Conservation (phyloP, 2,113 vertebrate species). For the Clinocottus analis region DNA sequence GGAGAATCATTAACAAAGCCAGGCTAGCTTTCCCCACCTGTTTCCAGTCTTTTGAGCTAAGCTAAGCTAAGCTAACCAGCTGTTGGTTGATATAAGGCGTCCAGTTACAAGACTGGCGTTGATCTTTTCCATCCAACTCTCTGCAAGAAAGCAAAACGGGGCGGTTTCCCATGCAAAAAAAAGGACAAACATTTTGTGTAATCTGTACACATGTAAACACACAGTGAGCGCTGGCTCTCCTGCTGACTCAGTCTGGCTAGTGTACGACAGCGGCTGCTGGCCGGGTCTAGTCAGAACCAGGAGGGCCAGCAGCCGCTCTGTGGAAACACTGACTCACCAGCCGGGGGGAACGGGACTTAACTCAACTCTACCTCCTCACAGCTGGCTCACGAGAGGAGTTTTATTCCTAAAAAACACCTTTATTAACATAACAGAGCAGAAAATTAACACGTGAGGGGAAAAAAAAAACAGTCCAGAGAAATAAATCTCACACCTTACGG, state of each 20-base stretch:
- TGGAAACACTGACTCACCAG: constrained; percentile 80
- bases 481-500: constrained; percentile 59
- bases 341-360: constrained; percentile 45
- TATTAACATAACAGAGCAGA: constrained; percentile 54
- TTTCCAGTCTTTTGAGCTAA: not conserved
- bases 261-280: constrained; percentile 31
- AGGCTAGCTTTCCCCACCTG: not conserved
- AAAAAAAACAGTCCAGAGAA: constrained; percentile 28
- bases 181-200: constrained; percentile 16
- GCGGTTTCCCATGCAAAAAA: not conserved
- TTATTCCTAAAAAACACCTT: constrained; percentile 63
- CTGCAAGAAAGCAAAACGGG: not conserved
- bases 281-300: constrained; percentile 48
- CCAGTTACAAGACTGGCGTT: not conserved
- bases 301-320: constrained; percentile 49
- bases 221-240: not conserved
- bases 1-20: not conserved
- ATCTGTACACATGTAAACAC: constrained; percentile 11
- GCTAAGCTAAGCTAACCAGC: constrained; percentile 18
- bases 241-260: constrained; percentile 39
- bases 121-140: not conserved
- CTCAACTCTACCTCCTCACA: constrained; percentile 60
- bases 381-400: constrained; percentile 48
- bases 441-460: constrained; percentile 31
- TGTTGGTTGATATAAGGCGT: not conserved